Base-by-base conservation (phyloP, 2,113 vertebrate species). In the Prietella phreatophila region DNA sequence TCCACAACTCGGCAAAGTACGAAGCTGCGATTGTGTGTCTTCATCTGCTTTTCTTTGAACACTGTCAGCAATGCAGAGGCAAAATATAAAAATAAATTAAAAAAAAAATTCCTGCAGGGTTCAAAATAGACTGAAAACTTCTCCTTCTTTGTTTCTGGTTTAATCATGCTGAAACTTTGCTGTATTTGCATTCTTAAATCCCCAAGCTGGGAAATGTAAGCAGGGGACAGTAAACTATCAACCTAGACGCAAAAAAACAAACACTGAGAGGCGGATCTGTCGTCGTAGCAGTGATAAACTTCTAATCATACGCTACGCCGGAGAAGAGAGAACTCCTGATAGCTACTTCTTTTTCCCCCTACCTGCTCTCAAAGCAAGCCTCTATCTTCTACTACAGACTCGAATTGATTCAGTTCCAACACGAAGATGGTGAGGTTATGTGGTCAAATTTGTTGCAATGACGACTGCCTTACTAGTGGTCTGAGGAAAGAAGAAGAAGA, bases 21-120 rank as follows among this genome's bases (percentile, higher is more conserved):
- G 73, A 36, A 27, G 82, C 36, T 50, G 63, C 42, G 69, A 42
- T 22, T 50, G n/a, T 30, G 63, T 84, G 15, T 58, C 53, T 69
- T 84, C 47, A 84, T 84, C 82, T 84, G 63, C 63, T 84, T 67
- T 67, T 20, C 42, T 84, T 67, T 84, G 33, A 83, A 55, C 82
- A 22, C 42, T 22, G 80, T 60, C 63, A 84, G 63, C 82, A 69
- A 30, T 69, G 8, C 42, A 50, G 53, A 69, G 85, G 50, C 78
- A 10, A 55, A 33, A 47, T 36, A 36, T 36, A 36, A 4, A 39
- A 55, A 30, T 55, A 55, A 39, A 27, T 27, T 11, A 25, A 22
- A 1, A 55, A 22, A 56, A 27, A 55, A 10, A 63, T 3, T n/a
- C n/a, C 47, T 69, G 55, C 36, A 63, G 60, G 47, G 8, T 47